A percentile compares a stretch with the other conserved stretches of the same genome.
Evolutionary conservation across 2,888 invertebrate genomes (phyloP).

Genomic region (Hydrotaea diabolus): DNA sequence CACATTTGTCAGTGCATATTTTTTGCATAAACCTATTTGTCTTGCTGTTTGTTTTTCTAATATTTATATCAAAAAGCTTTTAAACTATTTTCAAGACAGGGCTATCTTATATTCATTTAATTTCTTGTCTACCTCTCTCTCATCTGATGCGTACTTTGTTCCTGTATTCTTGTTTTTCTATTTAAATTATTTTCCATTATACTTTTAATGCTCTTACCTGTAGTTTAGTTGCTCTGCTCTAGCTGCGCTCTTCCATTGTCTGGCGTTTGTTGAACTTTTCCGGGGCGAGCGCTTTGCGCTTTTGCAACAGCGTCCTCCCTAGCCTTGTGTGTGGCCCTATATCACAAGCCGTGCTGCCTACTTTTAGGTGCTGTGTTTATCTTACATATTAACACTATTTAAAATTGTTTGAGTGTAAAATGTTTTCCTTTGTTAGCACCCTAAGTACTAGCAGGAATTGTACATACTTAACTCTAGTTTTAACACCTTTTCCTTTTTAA

Average conservation of each 20-base stretch:
- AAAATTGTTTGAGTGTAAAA: conserved; percentile 62
- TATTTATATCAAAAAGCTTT: background rate
- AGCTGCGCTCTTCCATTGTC: conserved; percentile 20
- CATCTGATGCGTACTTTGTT: background rate
- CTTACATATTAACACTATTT: conserved; percentile 65
- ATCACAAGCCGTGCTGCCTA: conserved; percentile 32
- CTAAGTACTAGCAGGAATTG: conserved; percentile 60
- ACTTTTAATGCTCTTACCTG: background rate
- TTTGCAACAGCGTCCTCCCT: background rate
- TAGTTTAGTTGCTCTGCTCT: background rate
- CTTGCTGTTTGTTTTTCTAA: background rate
- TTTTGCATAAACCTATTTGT: no score
- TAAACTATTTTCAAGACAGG: background rate
- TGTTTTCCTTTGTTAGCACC: conserved; percentile 63
- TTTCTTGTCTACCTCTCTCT: background rate
- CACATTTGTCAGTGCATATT: no score
- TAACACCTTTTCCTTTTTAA: background rate
- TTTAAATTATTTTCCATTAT: background rate
- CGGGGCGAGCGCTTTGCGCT: no score
- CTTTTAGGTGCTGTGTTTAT: conserved; percentile 57
- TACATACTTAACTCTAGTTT: conserved; percentile 55
- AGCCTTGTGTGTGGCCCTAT: background rate
- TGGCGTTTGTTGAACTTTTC: conserved; percentile 57
- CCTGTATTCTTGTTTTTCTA: background rate
- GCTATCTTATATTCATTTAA: background rate